Evolutionary conservation across 2,888 invertebrate genomes (phyloP), one percentile per base, ranked within the genome.

Genomic region (Euspilapteryx auroguttella): DNA sequence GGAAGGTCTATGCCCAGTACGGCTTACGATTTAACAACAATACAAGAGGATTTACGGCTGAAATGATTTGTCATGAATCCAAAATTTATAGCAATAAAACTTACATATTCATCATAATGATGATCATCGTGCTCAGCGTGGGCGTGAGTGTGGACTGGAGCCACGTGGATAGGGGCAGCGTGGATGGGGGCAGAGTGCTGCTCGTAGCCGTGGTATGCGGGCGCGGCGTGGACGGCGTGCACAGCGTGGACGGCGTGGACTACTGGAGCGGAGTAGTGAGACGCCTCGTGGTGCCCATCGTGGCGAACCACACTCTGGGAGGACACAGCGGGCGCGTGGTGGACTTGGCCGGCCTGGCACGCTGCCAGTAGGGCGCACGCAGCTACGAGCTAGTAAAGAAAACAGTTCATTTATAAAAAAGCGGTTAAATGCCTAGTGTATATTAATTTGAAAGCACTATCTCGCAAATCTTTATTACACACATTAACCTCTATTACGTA

Each of bases 261-360:
- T 1, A 32, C 14, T 2, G 31, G 27, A 10, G 47, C 40, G 5
- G 54, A 38, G 42, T 68, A 68, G 41, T 64, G 64, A 0, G 63
- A 59, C 1, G 52, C 50, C 37, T 64, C 63, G 29, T 69, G 63
- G 36, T 63, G 61, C 41, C 59, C 61, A 38, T 65, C 73, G 38
- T 63, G 68, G 31, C 48, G 75, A 29, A 68, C 55, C 32, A 75
- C 64, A 45, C 68, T 69, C 38, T 80, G 79, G 4, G 73, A 64
- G 1, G 76, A 66, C 2, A 78, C 59, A 3, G 78, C 73, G 2
- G 75, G 73, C 0, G 63, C 65, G 30, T 73, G 71, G 37, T 73
- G 71, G 25, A 66, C 28, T 21, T 56, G 42, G 33, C 73, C 71
- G 34, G 69, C 73, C 29, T 58, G 63, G 48, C 69, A 61, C 30